These are phyloP conservation scores for Diorhabda sublineata DNA, from an alignment of 1,140 invertebrate genomes.

Conservation along the genomic window DNA sequence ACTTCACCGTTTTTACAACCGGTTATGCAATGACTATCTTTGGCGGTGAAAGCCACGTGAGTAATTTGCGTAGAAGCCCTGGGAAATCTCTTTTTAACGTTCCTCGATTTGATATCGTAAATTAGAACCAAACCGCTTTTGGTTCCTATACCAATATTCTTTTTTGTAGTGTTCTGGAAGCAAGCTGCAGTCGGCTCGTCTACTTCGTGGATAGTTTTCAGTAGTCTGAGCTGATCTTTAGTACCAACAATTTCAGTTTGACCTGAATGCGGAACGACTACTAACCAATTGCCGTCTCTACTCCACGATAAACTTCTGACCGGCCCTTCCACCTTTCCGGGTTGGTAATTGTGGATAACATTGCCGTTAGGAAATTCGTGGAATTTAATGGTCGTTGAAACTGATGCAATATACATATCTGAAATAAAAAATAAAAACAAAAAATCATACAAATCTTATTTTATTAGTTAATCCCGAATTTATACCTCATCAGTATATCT, in stretches of 20 bases:
- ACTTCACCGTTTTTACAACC: conserved; percentile 40
- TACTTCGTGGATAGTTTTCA: conserved; percentile 38
- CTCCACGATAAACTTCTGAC: conserved; percentile 43
- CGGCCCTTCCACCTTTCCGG: conserved; percentile 27
- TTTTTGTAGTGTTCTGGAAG: conserved; percentile 43
- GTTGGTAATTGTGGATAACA: conserved; percentile 32
- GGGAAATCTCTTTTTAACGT: conserved; percentile 36
- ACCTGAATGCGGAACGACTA: conserved; percentile 38
- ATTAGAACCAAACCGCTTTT: conserved; percentile 38
- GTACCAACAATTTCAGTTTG: conserved; percentile 40
- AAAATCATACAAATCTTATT: no score
- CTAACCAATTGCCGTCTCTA: conserved; percentile 43
- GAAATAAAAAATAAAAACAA: neutral
- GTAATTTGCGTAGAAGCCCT: conserved; percentile 30
- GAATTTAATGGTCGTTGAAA: conserved; percentile 38
- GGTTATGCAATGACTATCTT: conserved; percentile 41
- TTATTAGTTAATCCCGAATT: no score
- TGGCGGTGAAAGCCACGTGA: conserved; percentile 36
- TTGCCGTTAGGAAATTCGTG: conserved; percentile 34
- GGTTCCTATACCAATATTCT: conserved; percentile 42
- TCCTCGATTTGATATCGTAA: conserved; percentile 42
- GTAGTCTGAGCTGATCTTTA: conserved; percentile 36
- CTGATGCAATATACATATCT: conserved; percentile 35
- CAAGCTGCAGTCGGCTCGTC: conserved; percentile 40
- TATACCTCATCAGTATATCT: no score